Base-by-base conservation (phyloP, 2,113 vertebrate genomes). In the Brienomyrus longianalis region DNA sequence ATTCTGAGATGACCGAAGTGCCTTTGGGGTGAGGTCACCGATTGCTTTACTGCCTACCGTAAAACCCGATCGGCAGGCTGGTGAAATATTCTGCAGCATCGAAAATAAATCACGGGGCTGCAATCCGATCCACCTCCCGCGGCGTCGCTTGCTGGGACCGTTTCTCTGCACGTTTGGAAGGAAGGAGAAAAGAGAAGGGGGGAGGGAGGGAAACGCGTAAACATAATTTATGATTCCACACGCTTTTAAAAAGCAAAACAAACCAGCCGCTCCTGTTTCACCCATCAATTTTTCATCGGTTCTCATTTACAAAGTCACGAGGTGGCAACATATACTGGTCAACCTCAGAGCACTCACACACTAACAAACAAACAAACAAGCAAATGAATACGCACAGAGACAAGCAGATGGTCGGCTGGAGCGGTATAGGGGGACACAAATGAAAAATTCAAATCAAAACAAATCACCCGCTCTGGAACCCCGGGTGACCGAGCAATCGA, bases 221-320 rank as follows among this genome's bases (percentile, higher is more conserved):
- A 93, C 91, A 93, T 92, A 92, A 92, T 93, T 92, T 92, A 92
- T 93, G 92, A 93, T 91, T 90, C 91, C 88, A 47, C 88, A 91
- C 91, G 90, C 90, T 91, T 93, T 92, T 89, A 92, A 93, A 92
- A 91, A 91, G 89, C 85, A 56, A 91, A 91, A 91, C 91, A 93
- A 93, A 92, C 90, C 90, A 91, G 90, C 47, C n/a, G 92, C 91
- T 93, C 92, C 45, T 91, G 86, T 93, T 93, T 93, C 93, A 88
- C 39, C 21, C 90, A 93, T 93, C 85, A 93, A 93, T 92, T 89
- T 93, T 93, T 91, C 88, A 93, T 91, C 43, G 91, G 92, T 91
- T 93, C 92, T 93, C 91, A 92, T 92, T 93, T 92, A 92, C 92
- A 92, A 92, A 92, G 93, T 93, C 92, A 93, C 88, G 47, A 66